phyloP scores from a whole-genome alignment of 2,113 vertebrate genomes.

The Bos indicus region DNA sequence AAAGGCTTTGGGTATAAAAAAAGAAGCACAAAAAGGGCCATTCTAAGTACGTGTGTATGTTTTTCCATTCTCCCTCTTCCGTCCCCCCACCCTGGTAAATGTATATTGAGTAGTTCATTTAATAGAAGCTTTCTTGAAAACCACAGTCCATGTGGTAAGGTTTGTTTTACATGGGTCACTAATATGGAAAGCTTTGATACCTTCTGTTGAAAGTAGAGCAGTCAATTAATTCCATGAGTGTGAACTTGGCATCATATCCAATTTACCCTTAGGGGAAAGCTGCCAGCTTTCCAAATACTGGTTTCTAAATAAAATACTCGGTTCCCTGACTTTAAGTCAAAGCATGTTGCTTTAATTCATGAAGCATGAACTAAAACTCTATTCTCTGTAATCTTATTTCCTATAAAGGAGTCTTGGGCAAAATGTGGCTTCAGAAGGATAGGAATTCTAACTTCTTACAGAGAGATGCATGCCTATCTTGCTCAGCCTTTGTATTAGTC shows the following conservation, averaged over 20 bases:
- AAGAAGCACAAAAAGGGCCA: conserved; percentile 33
- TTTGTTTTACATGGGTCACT: conserved; percentile 51
- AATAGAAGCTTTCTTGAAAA: conserved; percentile 45
- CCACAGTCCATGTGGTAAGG: conserved; percentile 9
- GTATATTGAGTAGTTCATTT: conserved; percentile 45
- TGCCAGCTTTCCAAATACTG: conserved; percentile 38
- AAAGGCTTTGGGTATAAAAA: neutral
- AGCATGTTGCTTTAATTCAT: conserved; percentile 49
- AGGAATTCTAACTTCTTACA: neutral
- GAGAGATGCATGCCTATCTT: neutral
- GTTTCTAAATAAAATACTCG: conserved; percentile 57
- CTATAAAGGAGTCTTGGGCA: neutral
- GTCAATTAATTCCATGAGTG: conserved; percentile 64
- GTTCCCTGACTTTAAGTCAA: conserved; percentile 36
- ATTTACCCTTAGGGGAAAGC: conserved; percentile 33
- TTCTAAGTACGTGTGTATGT: neutral
- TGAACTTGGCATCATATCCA: conserved; percentile 51
- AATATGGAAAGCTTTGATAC: conserved; percentile 61
- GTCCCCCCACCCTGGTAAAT: neutral
- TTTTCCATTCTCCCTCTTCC: neutral
- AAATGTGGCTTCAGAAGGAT: neutral
- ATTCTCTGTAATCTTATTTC: neutral
- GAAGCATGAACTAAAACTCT: neutral
- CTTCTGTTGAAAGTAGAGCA: conserved; percentile 49
- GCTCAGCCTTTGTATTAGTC: neutral